Conservation (phyloP, 2,113 vertebrate genomes). For the Martes martes region DNA sequence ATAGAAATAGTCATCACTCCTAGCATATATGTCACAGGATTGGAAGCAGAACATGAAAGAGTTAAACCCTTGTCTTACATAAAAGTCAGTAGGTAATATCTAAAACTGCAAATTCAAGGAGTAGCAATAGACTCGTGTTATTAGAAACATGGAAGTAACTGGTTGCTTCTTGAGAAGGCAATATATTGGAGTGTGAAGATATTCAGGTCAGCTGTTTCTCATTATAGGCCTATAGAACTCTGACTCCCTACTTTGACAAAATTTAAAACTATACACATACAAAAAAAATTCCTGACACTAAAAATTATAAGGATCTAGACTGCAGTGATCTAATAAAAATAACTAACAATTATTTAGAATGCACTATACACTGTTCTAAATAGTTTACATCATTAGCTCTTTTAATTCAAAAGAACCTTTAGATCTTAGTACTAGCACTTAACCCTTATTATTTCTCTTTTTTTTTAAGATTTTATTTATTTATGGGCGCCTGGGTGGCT, state of each 20-base stretch:
- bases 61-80: not conserved
- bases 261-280: not conserved
- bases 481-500: too few species aligned
- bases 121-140: not conserved
- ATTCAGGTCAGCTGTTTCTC: not conserved
- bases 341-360: conserved; percentile 4
- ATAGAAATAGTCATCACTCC: not conserved
- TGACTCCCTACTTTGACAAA: not conserved
- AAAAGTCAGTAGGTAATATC: not conserved
- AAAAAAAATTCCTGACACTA: not conserved
- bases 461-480: too few species aligned
- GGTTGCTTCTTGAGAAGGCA: not conserved
- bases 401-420: not conserved
- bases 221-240: not conserved
- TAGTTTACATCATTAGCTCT: not conserved
- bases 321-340: not conserved
- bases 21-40: not conserved
- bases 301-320: not conserved
- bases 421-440: not conserved
- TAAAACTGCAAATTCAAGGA: not conserved
- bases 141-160: not conserved
- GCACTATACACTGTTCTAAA: not conserved
- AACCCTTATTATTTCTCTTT: not conserved
- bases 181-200: not conserved
- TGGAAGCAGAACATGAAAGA: not conserved